These are phyloP conservation scores for Coreoperca whiteheadi DNA, from an alignment of 2,113 vertebrate species.

Conservation along the genomic window DNA sequence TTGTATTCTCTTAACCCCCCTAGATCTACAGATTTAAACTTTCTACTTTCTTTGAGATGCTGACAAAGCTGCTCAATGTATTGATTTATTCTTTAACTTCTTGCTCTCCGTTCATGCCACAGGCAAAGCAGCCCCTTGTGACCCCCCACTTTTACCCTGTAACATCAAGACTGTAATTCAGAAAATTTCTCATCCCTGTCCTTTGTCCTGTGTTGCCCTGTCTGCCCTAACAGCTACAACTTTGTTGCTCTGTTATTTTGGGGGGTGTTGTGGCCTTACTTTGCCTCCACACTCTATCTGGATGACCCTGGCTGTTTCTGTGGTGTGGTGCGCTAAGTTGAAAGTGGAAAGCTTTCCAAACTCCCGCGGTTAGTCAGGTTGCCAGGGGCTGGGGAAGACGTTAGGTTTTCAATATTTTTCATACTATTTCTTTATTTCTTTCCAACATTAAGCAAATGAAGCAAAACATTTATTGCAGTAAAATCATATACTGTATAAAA, in stretches of 20 bases:
- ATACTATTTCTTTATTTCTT: slow-evolving; percentile 72
- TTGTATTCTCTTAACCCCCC: background rate
- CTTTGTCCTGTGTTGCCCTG: background rate
- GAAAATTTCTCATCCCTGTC: background rate
- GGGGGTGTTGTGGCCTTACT: slow-evolving; percentile 30
- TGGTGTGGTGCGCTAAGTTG: slow-evolving; percentile 50
- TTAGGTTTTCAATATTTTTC: slow-evolving; percentile 65
- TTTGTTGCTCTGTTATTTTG: slow-evolving; percentile 7
- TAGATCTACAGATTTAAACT: background rate
- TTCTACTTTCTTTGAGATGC: slow-evolving; percentile 6
- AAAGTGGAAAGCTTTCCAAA: slow-evolving; percentile 68
- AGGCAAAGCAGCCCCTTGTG: background rate
- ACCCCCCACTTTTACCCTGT: background rate
- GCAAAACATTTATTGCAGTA: slow-evolving; percentile 70
- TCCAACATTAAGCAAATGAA: slow-evolving; percentile 78
- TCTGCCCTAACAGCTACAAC: slow-evolving; percentile 7
- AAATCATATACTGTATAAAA: slow-evolving; percentile 72
- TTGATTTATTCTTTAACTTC: slow-evolving; percentile 21
- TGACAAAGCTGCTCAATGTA: slow-evolving; percentile 11
- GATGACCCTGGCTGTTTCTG: slow-evolving; percentile 63
- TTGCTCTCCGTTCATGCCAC: background rate
- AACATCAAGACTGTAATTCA: background rate
- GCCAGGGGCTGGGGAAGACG: slow-evolving; percentile 59
- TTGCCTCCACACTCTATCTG: slow-evolving; percentile 37
- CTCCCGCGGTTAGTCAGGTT: slow-evolving; percentile 68